Conservation (phyloP, 2,797 vertebrate species). For the Spheniscus humboldti region DNA sequence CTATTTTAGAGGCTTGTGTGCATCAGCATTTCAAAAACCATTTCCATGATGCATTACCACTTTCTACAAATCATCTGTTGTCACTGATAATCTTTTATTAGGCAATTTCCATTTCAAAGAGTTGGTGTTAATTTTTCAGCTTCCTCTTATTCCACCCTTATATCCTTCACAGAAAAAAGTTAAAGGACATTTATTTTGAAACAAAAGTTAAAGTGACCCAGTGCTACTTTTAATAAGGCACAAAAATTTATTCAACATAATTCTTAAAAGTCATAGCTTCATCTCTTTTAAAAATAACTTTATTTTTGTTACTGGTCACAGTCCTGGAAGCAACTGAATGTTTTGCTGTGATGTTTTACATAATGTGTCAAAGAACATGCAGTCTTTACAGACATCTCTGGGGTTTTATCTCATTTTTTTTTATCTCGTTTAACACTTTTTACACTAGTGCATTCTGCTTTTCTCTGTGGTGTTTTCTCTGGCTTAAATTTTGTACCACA, state of each 20-base stretch:
- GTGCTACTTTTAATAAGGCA: neutral
- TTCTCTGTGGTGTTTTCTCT: neutral
- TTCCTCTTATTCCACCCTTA: neutral
- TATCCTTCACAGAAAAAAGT: neutral
- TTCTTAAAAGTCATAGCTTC: neutral
- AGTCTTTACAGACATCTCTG: neutral
- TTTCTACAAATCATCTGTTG: neutral
- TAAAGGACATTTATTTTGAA: constrained; percentile 12
- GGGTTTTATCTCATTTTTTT: neutral
- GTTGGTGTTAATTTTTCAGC: neutral
- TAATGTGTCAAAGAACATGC: neutral
- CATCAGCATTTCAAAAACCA: neutral
- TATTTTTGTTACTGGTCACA: neutral
- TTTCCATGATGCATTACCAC: neutral
- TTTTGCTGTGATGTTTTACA: neutral
- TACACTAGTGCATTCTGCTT: neutral
- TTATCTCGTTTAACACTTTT: neutral
- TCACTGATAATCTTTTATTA: neutral
- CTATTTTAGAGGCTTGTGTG: neutral
- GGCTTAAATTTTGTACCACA: neutral
- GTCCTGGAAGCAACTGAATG: neutral
- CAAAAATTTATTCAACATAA: neutral
- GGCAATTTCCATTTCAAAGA: constrained; percentile 37
- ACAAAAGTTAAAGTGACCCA: neutral
- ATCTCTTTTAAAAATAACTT: neutral